These are phyloP conservation scores for Leptonema lineaticorne DNA, from an alignment of 1,140 invertebrate genomes.

Conservation along the genomic window DNA sequence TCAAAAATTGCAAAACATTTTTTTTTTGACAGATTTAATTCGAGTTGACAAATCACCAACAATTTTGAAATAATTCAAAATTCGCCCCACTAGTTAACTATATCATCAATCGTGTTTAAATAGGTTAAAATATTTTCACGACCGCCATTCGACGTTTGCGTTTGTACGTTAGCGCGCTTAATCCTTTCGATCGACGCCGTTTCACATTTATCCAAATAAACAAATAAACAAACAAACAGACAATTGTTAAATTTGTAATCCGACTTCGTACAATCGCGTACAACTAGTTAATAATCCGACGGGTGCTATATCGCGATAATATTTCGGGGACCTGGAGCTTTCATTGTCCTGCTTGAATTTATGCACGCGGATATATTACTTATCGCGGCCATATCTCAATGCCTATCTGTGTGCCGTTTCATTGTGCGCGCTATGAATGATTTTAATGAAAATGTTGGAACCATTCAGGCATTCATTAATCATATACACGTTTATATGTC, in stretches of 20 bases:
- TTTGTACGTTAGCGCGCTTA: no score
- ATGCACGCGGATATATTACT: constrained; percentile 31
- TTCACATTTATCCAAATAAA: no score
- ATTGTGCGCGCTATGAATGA: constrained; percentile 28
- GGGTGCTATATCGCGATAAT: constrained; percentile 28
- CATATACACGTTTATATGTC: constrained; percentile 5
- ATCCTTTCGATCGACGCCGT: no score
- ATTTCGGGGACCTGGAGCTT: constrained; percentile 12
- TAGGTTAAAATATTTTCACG: no score
- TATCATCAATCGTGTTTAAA: no score
- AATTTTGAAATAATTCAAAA: no score
- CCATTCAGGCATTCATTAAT: constrained; percentile 27
- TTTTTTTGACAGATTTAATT: no score
- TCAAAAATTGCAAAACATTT: no score
- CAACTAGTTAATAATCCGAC: constrained; percentile 8
- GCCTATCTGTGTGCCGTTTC: constrained; percentile 32
- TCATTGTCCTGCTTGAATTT: constrained; percentile 29
- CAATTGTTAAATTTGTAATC: constrained; percentile 22
- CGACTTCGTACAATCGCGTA: constrained; percentile 23
- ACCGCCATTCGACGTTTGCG: no score
- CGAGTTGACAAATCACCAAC: no score
- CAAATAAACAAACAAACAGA: constrained; percentile 2
- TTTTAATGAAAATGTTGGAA: constrained; percentile 33
- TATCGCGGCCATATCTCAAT: constrained; percentile 31
- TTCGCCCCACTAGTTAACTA: no score